Evolutionary conservation across 1,140 invertebrate genomes (phyloP).

Genomic region (Schlechtendalia chinensis): DNA sequence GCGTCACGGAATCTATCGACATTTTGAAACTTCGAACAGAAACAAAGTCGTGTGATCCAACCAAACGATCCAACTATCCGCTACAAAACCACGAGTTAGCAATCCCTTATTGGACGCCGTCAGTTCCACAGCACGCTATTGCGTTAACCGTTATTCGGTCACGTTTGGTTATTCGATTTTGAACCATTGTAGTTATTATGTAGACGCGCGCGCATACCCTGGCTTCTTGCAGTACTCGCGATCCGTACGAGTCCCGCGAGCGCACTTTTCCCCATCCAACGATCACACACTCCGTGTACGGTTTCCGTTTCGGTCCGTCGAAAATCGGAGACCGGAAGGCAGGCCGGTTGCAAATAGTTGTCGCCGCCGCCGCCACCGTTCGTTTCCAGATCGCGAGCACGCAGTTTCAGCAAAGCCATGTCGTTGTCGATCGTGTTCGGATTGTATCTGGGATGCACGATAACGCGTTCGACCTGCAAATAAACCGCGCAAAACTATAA

Average conservation of each 20-base stretch:
- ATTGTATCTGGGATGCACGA: constrained; percentile 16
- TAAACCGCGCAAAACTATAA: too few species aligned
- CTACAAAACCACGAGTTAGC: too few species aligned
- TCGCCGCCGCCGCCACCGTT: background rate
- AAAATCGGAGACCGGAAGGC: background rate
- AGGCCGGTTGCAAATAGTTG: background rate
- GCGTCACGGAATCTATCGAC: background rate
- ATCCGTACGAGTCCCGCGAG: background rate
- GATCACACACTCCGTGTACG: background rate
- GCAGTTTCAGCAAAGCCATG: constrained; percentile 14
- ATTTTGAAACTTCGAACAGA: too few species aligned
- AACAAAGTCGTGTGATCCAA: too few species aligned
- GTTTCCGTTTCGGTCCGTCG: background rate
- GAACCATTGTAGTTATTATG: background rate
- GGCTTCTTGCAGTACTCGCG: constrained; percentile 12
- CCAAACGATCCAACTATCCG: too few species aligned
- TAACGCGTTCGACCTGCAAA: background rate
- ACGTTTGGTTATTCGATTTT: background rate
- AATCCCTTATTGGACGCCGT: too few species aligned
- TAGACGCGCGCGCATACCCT: background rate
- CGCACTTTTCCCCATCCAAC: constrained; percentile 25
- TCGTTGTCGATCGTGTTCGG: constrained; percentile 25
- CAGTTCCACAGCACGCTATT: too few species aligned
- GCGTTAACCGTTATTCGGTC: too few species aligned
- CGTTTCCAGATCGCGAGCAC: background rate